Evolutionary conservation across 2,113 vertebrate genomes (phyloP), one percentile per base, ranked within the genome.

Genomic region (Tiliqua scincoides): DNA sequence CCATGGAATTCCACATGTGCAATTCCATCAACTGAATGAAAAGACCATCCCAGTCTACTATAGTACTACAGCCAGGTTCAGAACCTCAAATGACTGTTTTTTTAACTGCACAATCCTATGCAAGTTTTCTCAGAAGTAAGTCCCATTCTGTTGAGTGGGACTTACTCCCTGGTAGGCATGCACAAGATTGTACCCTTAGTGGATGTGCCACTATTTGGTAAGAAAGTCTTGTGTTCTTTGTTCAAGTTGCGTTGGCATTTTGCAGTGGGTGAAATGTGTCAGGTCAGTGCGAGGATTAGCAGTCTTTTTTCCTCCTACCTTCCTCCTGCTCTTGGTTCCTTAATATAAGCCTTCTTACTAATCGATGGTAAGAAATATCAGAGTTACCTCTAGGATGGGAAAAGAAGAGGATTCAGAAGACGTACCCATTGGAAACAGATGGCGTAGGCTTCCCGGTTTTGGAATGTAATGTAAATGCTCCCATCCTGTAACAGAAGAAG

Each of bases 401-500:
- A 27, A 32, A 70, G 9, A 40, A 43, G 62, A 76, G 6, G 30
- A 37, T 17, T 54, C 18, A 21, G 27, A 40, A 40, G 82, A 94
- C 96, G 92, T 94, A 97, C 96, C 94, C 94, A 0, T 85, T 96
- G 79, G 96, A 96, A 52, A 95, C 9, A 0, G 96, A 91, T 0
- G 89, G 96, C 71, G 90, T 72, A 0, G 94, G 94, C 70, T 94
- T 96, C 82, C 94, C 95, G 1, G 95, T 92, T 82, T 94, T 90
- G 43, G 92, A 52, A 18, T 96, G 94, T 32, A 88, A 85, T 63
- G 92, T 94, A 90, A 91, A 95, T 0, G 95, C 90, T 27, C 94
- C 96, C 92, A 96, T 96, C 93, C 96, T 96, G 91, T 30, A 79
- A 59, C 90, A 32, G 73, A 11, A 84, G 18, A 89, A 73, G 3